Base-by-base conservation (phyloP, 1,140 invertebrate species). In the Steinernema khuongi region DNA sequence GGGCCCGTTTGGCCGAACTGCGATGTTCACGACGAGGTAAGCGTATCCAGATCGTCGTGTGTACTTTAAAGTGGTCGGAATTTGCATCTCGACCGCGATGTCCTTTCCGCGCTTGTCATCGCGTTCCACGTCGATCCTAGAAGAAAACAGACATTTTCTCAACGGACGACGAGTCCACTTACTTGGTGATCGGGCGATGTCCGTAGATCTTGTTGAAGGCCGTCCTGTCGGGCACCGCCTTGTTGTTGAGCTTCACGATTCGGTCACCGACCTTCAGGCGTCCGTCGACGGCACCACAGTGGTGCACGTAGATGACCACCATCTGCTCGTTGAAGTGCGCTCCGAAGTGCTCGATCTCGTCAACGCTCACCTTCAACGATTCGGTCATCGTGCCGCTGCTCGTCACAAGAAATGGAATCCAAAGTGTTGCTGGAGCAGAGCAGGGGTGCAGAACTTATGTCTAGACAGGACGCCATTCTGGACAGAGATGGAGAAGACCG, bases 121-220 rank as follows among this genome's bases (percentile, higher is more conserved):
- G 50, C 50, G 50, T 22, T 60, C 50, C 50, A 60, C 50, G 19
- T 60, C 50, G 50, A 60, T 60, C 26, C 50, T 60, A 26, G 26
- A 60, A 7, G 50, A 7, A 22, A 26, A 60, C 11, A 4, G 14
- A 11, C 14, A 60, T n/a, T 11, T n/a, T 41, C n/a, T 41, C 36
- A n/a, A n/a, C 7, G 36, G 7, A 41, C 7, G 26, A 60, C 26
- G 7, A 11, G 50, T 22, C 7, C 50, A 60, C 50, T 14, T 7
- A 60, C 50, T 26, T 60, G 50, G 26, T 22, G 50, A 60, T 60
- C 50, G 14, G 50, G 50, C 50, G 50, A 26, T 60, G 50, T 14
- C 50, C 50, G 50, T 60, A 60, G 50, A 60, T 60, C 50, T 60
- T 60, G 50, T 60, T 60, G 50, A 60, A 60, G 50, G 50, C 50